Evolutionary conservation across 2,113 vertebrate species (phyloP), one percentile per base, ranked within the genome.

Genomic region (Oenanthe melanoleuca): DNA sequence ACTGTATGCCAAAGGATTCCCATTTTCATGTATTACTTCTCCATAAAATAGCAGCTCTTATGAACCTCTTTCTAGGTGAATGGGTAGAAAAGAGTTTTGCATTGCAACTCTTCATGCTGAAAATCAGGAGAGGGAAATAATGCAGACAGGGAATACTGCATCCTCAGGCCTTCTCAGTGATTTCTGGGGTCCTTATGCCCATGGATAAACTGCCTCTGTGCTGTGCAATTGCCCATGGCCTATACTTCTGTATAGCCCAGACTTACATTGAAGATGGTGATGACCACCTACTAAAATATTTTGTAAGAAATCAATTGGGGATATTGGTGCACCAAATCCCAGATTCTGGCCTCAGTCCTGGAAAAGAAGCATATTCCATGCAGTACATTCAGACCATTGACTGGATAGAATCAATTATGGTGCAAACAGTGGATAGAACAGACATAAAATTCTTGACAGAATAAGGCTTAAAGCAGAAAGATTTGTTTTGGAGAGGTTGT

Each of bases 161-260:
- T 55, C 21, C 31, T 73, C 8, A 2, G 38, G 21, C 34, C 23
- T 57, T 82, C 59, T 61, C 29, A 23, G 59, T 33, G 59, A 66
- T 61, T 82, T 72, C 5, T 34, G 50, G 56, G 25, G 13, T 64
- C 47, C 6, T 57, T 50, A 29, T 23, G 11, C 26, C 22, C 0
- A 0, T 47, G 40, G 45, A 34, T 80, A 61, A 59, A n/a, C 29
- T 78, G 38, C 8, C 25, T 50, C 60, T 91, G 22, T 61, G 37
- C 34, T 84, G 21, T 59, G 26, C n/a, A 49, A 47, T 44, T 52
- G 26, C 15, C 26, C 25, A 47, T 60, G 25, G 6, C 6, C 33
- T 2, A 1, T 61, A 14, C 20, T 2, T 0, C 34, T 47, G 0
- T 28, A 7, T 14, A 64, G 40, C 21, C 18, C 26, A 60, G 40